Percentiles rank a stretch among this genome's conserved stretches.
These are phyloP conservation scores for Euzophera pinguis DNA, from an alignment of 2,888 invertebrate genomes.

Conservation along the genomic window DNA sequence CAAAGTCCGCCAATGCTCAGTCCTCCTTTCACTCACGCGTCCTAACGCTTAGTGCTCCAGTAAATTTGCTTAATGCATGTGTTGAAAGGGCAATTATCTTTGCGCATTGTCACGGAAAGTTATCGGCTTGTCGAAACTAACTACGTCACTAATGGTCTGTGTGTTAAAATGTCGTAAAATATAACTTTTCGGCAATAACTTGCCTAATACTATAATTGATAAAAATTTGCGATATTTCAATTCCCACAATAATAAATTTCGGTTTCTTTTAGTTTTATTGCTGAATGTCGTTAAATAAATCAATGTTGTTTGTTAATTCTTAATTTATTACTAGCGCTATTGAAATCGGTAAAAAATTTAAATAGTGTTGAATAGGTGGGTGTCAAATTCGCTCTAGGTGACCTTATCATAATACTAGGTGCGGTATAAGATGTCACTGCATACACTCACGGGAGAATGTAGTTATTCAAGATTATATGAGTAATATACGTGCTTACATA, in stretches of 20 bases:
- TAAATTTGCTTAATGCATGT: conserved; percentile 22
- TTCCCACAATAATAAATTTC: conserved; percentile 1
- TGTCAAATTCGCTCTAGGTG: too few relatives aligned
- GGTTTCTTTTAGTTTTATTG: not conserved
- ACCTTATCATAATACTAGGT: not conserved
- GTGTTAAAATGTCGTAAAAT: conserved; percentile 12
- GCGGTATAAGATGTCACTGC: conserved; percentile 6
- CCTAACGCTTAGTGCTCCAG: conserved; percentile 19
- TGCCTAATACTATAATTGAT: not conserved
- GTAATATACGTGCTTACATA: too few relatives aligned
- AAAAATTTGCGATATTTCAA: not conserved
- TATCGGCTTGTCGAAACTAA: conserved; percentile 20
- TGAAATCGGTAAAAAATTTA: too few relatives aligned
- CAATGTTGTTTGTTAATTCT: too few relatives aligned
- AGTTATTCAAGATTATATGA: too few relatives aligned
- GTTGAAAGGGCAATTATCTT: conserved; percentile 24
- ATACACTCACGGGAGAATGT: not conserved
- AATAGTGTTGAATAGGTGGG: too few relatives aligned
- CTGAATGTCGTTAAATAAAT: too few relatives aligned
- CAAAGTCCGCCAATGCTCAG: conserved; percentile 14
- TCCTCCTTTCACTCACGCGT: conserved; percentile 27
- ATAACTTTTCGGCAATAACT: conserved; percentile 3
- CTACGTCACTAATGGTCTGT: conserved; percentile 12
- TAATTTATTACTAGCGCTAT: too few relatives aligned
- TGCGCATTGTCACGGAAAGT: conserved; percentile 23